Conservation (phyloP, 2,113 vertebrate genomes). For the Oryzias javanicus region DNA sequence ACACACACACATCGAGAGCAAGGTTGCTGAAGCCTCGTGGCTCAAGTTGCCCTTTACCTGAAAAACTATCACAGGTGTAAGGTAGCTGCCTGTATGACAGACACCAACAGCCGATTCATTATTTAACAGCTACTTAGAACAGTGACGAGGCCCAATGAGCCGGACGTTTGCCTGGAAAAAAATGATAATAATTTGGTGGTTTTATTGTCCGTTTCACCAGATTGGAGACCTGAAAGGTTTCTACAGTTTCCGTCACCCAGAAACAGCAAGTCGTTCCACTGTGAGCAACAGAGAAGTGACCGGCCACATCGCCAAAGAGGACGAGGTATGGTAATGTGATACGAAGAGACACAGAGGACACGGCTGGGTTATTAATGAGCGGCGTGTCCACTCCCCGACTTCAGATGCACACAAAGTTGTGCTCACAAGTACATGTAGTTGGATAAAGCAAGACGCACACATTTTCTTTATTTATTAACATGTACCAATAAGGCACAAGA, state of each 20-base stretch:
- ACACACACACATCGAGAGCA: constrained; percentile 15
- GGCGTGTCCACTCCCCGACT: constrained; percentile 26
- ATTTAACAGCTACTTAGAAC: constrained; percentile 65
- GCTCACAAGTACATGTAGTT: too few species aligned
- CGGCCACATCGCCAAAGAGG: constrained; percentile 87
- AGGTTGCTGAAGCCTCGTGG: constrained; percentile 36
- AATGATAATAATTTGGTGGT: constrained; percentile 11
- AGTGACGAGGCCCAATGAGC: constrained; percentile 5
- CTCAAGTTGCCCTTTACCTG: constrained; percentile 68
- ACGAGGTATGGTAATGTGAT: constrained; percentile 92
- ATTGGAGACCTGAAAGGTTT: constrained; percentile 87
- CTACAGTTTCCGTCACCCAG: constrained; percentile 89
- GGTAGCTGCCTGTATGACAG: constrained; percentile 63
- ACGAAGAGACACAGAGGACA: constrained; percentile 48
- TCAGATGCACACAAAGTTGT: constrained; percentile 6
- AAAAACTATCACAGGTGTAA: constrained; percentile 75
- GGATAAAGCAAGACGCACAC: too few species aligned
- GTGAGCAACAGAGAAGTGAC: constrained; percentile 84
- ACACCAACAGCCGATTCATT: constrained; percentile 61
- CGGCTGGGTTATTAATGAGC: constrained; percentile 71
- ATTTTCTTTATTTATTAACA: too few species aligned
- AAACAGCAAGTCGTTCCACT: constrained; percentile 85
- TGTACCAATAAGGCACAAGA: too few species aligned
- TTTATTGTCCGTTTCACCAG: constrained; percentile 67
- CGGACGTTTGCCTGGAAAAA: constrained; percentile 10